Percentiles rank a stretch among this genome's conserved stretches.
phyloP scores from a whole-genome alignment of 2,113 vertebrate genomes.

The Rhea americana region DNA sequence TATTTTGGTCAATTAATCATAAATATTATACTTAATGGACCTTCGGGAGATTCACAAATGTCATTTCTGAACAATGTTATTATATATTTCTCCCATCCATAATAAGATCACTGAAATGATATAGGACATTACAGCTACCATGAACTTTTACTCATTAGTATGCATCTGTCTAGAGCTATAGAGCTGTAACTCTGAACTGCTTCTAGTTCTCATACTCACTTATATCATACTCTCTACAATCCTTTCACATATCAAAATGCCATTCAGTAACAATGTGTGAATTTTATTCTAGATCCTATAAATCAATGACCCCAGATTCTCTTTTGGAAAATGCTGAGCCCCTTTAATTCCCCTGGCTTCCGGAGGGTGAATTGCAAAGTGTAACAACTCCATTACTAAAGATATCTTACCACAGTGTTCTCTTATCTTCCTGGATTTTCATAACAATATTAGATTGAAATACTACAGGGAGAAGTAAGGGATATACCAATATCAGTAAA shows the following conservation, averaged over 20 bases:
- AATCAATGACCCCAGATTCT: neutral
- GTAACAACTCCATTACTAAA: neutral
- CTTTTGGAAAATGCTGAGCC: neutral
- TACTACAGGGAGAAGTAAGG: neutral
- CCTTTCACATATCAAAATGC: neutral
- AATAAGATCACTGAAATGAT: neutral
- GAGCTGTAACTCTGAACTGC: neutral
- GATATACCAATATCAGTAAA: neutral
- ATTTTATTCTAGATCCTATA: neutral
- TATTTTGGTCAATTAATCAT: neutral
- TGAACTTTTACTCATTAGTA: neutral
- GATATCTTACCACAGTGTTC: neutral
- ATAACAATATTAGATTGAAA: neutral
- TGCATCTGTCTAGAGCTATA: neutral
- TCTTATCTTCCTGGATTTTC: neutral
- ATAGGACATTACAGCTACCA: neutral
- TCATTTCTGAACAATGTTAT: neutral
- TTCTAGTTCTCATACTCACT: neutral
- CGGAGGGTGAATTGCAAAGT: neutral
- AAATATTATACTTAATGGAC: neutral
- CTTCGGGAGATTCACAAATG: neutral
- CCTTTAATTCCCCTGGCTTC: neutral
- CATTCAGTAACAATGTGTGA: neutral
- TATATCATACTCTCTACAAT: neutral
- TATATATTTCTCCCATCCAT: neutral